Percentiles rank a stretch among this genome's conserved stretches.
phyloP scores from a whole-genome alignment of 2,113 vertebrate species.

The Suncus etruscus region DNA sequence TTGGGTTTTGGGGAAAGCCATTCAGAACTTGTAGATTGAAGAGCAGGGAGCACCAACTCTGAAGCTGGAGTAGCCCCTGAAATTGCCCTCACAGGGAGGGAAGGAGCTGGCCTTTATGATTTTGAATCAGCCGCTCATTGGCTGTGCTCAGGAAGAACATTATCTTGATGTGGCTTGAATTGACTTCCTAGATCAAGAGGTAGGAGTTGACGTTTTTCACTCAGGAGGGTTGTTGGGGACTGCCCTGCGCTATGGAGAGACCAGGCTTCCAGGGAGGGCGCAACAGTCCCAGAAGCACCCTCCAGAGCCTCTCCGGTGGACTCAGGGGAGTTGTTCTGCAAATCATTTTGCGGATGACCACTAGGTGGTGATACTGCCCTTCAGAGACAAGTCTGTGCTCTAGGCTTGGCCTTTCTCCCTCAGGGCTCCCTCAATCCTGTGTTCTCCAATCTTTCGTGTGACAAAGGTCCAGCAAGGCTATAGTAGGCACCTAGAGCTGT shows the following conservation, averaged over 20 bases:
- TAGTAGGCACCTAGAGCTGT: background rate
- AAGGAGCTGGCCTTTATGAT: background rate
- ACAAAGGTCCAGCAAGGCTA: background rate
- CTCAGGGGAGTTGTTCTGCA: background rate
- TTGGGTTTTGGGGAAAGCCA: background rate
- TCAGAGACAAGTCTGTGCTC: background rate
- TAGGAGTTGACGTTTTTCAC: background rate
- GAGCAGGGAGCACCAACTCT: background rate
- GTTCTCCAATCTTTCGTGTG: background rate
- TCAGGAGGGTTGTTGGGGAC: background rate
- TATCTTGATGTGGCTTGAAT: background rate
- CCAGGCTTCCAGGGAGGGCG: background rate
- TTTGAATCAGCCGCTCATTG: background rate
- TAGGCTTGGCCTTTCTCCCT: background rate
- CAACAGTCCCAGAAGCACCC: background rate
- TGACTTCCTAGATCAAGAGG: too few species aligned
- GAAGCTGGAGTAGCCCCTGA: background rate
- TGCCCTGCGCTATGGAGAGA: background rate
- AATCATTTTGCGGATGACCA: conserved; percentile 20
- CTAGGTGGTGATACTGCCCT: conserved; percentile 63
- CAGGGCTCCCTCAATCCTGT: too few species aligned
- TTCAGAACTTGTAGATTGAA: background rate
- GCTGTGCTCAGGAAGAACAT: background rate
- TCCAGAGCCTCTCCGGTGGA: background rate
- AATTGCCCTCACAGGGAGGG: too few species aligned